These are phyloP conservation scores for Drosophila tanythrix DNA, from an alignment of 2,888 invertebrate species.

Conservation along the genomic window DNA sequence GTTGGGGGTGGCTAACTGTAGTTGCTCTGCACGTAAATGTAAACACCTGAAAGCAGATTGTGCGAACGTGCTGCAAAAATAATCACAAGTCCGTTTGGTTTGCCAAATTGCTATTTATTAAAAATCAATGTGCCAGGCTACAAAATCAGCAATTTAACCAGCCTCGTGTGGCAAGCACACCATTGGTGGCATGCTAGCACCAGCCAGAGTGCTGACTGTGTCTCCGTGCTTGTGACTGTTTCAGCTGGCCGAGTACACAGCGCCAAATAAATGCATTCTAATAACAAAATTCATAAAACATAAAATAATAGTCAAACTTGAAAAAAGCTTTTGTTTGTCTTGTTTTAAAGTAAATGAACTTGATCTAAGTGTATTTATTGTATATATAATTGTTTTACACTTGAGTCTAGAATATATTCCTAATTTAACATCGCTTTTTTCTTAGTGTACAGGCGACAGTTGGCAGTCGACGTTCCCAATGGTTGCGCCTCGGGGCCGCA, in stretches of 20 bases:
- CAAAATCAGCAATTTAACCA: constrained; percentile 77
- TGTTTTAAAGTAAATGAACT: not conserved
- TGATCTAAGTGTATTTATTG: not conserved
- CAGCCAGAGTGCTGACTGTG: constrained; percentile 17
- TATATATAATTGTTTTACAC: too few relatives aligned
- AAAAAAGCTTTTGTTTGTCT: not conserved
- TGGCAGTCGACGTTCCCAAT: constrained; percentile 19
- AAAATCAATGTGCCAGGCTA: constrained; percentile 73
- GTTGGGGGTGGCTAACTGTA: not conserved
- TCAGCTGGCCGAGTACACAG: constrained; percentile 29
- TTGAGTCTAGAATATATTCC: not conserved
- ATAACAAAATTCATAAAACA: not conserved
- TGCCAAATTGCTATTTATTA: constrained; percentile 77
- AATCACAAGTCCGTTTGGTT: constrained; percentile 66
- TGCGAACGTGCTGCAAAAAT: constrained; percentile 59
- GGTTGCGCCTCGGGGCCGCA: constrained; percentile 38
- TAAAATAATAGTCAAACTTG: not conserved
- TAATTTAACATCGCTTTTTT: not conserved
- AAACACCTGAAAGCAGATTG: constrained; percentile 56
- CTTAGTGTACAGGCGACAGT: constrained; percentile 19
- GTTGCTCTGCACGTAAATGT: constrained; percentile 19
- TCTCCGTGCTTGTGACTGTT: constrained; percentile 17
- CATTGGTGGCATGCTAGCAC: constrained; percentile 16
- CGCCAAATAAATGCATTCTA: too few relatives aligned
- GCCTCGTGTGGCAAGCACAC: constrained; percentile 42